Evolutionary conservation across 37 sponge, comb jelly and placozoan genomes (phyloP).

Genomic region (Hexactinellida sp.): DNA sequence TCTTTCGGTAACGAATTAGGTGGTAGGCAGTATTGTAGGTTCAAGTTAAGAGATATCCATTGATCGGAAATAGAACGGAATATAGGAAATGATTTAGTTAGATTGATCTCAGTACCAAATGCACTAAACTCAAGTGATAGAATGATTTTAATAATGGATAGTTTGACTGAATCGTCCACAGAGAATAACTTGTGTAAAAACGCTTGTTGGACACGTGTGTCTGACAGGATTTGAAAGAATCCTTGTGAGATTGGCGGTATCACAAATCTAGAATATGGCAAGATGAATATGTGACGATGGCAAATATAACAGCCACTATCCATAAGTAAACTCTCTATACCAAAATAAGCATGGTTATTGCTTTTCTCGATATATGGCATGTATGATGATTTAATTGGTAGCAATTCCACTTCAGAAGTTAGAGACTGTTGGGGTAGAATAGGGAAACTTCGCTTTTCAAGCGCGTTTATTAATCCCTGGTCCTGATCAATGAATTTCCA

Average conservation of each 20-base stretch:
- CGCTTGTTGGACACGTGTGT: neutral
- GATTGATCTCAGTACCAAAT: neutral
- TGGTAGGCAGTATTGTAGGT: neutral
- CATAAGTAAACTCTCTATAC: neutral
- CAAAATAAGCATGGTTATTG: neutral
- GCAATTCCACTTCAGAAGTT: neutral
- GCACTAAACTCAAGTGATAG: neutral
- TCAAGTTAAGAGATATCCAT: neutral
- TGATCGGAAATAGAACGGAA: neutral
- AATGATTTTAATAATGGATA: neutral
- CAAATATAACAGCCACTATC: neutral
- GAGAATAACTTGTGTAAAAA: neutral
- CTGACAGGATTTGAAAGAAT: neutral
- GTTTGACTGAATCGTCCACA: neutral
- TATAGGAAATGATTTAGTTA: neutral
- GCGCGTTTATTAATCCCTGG: neutral
- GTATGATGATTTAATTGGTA: neutral
- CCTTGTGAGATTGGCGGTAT: neutral
- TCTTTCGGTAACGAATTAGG: neutral
- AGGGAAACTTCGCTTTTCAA: neutral
- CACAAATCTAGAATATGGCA: neutral
- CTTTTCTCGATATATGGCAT: neutral
- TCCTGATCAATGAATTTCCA: slow-evolving; percentile 12
- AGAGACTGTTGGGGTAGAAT: neutral
- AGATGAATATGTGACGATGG: neutral